A percentile compares a stretch with the other conserved stretches of the same genome.
Conservation (phyloP, 2,888 invertebrate genomes). For the Metellina segmentata region DNA sequence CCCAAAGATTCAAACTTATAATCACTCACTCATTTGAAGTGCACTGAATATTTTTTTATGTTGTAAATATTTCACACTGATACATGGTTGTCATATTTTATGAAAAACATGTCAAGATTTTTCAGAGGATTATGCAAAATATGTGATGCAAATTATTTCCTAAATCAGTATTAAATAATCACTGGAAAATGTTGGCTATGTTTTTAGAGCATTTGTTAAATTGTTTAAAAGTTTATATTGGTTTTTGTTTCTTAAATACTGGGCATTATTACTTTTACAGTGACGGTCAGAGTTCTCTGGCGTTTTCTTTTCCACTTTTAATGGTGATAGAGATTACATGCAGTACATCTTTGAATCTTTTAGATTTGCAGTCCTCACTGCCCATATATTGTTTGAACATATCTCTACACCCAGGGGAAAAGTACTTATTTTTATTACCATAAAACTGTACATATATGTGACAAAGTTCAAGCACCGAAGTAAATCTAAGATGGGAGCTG, state of each 20-base stretch:
- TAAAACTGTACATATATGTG: neutral
- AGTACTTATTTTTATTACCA: neutral
- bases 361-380: neutral
- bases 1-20: conserved; percentile 69
- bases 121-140: conserved; percentile 49
- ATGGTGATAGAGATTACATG: neutral
- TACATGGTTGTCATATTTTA: conserved; percentile 48
- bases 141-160: conserved; percentile 63
- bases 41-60: conserved; percentile 72
- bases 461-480: neutral
- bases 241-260: conserved; percentile 3
- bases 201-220: conserved; percentile 60
- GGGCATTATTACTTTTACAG: conserved; percentile 42
- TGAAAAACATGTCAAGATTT: conserved; percentile 30
- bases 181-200: conserved; percentile 53
- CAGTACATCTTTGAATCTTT: neutral
- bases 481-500: neutral
- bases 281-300: neutral
- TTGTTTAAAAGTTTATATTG: conserved; percentile 56
- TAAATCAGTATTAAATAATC: conserved; percentile 72
- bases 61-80: conserved; percentile 61
- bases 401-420: neutral
- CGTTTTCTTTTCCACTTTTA: neutral
- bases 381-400: conserved; percentile 42
- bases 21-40: conserved; percentile 65